Evolutionary conservation across 2,113 vertebrate species (phyloP), one percentile per base, ranked within the genome.

Genomic region (Dicaeum eximium): DNA sequence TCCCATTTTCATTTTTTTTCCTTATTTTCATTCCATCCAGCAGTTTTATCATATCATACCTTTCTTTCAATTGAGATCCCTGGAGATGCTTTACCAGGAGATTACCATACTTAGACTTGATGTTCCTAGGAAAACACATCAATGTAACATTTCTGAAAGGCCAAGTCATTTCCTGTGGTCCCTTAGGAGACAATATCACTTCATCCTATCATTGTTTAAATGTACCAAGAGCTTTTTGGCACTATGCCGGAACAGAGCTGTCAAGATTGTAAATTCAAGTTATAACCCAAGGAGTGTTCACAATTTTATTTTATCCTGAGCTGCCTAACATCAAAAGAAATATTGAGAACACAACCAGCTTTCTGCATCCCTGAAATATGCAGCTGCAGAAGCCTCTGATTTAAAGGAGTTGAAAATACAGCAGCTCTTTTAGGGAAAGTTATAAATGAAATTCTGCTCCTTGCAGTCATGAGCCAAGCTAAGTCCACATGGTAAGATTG

Each of bases 181-280:
- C 95, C 95, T 95, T 80, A 96, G 93, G 96, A 97, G 74, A 80
- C 70, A 93, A 66, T 96, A 97, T 96, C 91, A 86, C 66, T 90
- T 95, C 1, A 0, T 96, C 64, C 80, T 94, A 96, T 94, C 27
- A 0, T 94, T 96, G 94, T 89, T 96, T 97, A 95, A 97, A 95
- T 44, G 71, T 92, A 95, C 73, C 20, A 2, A 92, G 89, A 92
- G 86, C 48, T 92, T 96, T 92, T 84, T 93, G 95, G 96, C 31
- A 0, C 80, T 67, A 58, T 53, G 90, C 91, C 88, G 51, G 73
- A 94, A 70, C 70, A 78, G 83, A 93, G 60, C 96, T 96, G 96
- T 97, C 96, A 97, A 89, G 90, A 95, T 91, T 95, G 87, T 95
- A 96, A 97, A 97, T 97, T 97, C 95, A 93, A 97, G 96, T 89